Conservation (phyloP, 2,888 invertebrate species). For the Euzophera pinguis region DNA sequence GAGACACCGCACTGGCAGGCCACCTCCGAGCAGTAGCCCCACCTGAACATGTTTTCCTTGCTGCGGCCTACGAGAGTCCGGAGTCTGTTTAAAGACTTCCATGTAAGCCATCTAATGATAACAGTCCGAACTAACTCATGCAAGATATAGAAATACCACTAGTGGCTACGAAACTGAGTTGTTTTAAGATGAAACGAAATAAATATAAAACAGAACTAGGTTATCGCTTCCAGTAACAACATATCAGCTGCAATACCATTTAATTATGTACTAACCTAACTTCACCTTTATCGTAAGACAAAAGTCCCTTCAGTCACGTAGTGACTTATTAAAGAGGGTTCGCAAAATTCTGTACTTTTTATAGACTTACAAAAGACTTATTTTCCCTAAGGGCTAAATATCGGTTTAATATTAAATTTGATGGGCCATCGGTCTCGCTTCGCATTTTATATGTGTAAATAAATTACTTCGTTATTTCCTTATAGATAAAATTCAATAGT, state of each 20-base stretch:
- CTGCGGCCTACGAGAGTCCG: too few species aligned
- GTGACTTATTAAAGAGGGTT: slow-evolving; percentile 12
- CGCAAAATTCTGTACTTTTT: background rate
- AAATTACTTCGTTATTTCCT: background rate
- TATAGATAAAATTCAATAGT: background rate
- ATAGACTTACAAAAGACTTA: background rate
- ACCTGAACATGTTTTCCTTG: too few species aligned
- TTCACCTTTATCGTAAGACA: slow-evolving; percentile 5
- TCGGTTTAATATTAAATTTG: slow-evolving; percentile 8
- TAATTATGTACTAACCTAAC: slow-evolving; percentile 10
- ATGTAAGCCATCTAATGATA: too few species aligned
- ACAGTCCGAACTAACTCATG: too few species aligned
- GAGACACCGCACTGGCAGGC: too few species aligned
- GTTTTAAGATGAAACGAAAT: too few species aligned
- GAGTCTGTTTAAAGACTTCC: too few species aligned
- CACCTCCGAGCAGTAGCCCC: too few species aligned
- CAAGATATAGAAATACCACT: too few species aligned
- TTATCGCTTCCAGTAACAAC: background rate
- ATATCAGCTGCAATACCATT: background rate
- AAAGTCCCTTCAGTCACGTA: background rate
- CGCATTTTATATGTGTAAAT: background rate
- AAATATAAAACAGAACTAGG: background rate
- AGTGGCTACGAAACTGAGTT: too few species aligned
- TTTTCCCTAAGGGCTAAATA: slow-evolving; percentile 5
- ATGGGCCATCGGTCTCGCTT: background rate